Base-by-base conservation (phyloP, 2,888 invertebrate genomes). In the Eustalomyia histrio region DNA sequence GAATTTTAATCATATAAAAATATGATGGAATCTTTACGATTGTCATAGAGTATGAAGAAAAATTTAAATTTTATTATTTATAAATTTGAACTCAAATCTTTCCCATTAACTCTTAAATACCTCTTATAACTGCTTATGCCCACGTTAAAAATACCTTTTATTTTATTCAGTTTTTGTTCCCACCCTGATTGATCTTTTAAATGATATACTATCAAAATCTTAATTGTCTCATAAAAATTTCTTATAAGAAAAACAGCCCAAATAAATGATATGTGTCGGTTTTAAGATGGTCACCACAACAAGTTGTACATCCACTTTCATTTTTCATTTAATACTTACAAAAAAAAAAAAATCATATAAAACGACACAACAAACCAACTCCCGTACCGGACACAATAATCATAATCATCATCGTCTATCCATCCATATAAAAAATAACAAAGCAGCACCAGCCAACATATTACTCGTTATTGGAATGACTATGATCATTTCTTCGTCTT, bases 281-380 rank as follows among this genome's bases (percentile, higher is more conserved):
- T 58, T 68, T 53, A 63, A 79, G 47, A 53, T 75, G 71, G 55
- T 65, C 72, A 57, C 50, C 61, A 69, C 76, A 79, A 76, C 80
- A 76, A 80, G 76, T 83, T 75, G 80, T 71, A 71, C 65, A 73
- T 80, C 82, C 87, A 87, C 88, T 87, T 87, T 87, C 88, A 87
- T 87, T 87, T 87, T 87, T 86, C 84, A 84, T 87, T 65, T 53
- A 71, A 64, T 50, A 64, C 47, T 43, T 72, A 63, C 17, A 17
- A 7, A 78, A 61, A 18, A 55, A 69, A 33, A 63, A 67, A 69
- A 65, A 17, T 29, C 29, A 29, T 29, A 29, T 29, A 7, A 29
- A 29, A 29, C 4, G 29, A 29, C 33, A 16, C 53, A 17, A 33
- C 67, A 74, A 64, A 64, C 21, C 65, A 50, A 64, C 55, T 35